Evolutionary conservation across 2,797 vertebrate genomes (phyloP), one percentile per base, ranked within the genome.

Genomic region (Leuciscus waleckii): DNA sequence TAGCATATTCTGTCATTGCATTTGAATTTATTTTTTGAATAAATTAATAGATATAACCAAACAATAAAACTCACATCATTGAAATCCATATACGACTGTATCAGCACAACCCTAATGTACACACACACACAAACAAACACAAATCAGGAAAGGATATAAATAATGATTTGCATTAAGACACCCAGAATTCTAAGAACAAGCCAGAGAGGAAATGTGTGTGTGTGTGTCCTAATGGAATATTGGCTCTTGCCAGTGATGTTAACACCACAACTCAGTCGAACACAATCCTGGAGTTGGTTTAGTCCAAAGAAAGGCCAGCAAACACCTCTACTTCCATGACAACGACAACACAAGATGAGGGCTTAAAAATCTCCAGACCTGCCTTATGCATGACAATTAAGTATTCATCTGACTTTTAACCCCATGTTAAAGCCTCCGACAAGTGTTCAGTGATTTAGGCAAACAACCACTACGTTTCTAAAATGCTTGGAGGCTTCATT

Each of bases 391-490:
- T 63, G 51, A 68, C 49, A 77, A 83, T 41, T 39, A 39, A 76
- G 35, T 26, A 16, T 54, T 39, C 73, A 54, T 14, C 32, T 16
- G 23, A 83, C 32, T 63, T 75, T 74, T n/a, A 74, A 39, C 69
- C 58, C 19, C 17, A 58, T 19, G 39, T 35, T 74, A 35, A 83
- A 83, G 26, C 46, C 63, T 56, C 23, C 17, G 29, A 83, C 29
- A 37, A 82, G 29, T 65, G 16, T 83, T 83, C 21, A 10, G 70
- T 63, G 29, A 54, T 39, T 54, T 26, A 76, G 7, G 43, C 35
- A 84, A 77, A 84, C 63, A 84, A 84, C 51, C 51, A 41, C 56
- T 37, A 61, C 61, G 16, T 79, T 65, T 79, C n/a, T 19, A 37
- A 63, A 61, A 78, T 29, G 67, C 51, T 82, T 41, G 1, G 41